Conservation (phyloP, 2,888 invertebrate genomes). For the Pterobdella sp. region DNA sequence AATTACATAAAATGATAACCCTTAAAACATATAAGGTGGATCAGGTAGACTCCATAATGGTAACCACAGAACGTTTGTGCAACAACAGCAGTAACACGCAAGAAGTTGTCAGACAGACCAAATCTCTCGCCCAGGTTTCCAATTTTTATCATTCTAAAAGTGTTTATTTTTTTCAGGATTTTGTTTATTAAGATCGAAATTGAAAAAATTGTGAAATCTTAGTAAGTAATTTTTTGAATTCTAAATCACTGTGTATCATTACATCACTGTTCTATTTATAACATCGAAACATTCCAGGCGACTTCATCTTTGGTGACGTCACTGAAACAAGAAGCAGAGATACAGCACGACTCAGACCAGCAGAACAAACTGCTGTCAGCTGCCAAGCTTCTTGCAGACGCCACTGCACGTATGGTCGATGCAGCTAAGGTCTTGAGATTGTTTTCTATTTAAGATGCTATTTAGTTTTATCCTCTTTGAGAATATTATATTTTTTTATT, state of each 20-base stretch:
- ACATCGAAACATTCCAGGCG: slow-evolving; percentile 54
- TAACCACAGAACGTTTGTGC: slow-evolving; percentile 78
- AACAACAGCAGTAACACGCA: slow-evolving; percentile 75
- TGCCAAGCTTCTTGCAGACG: slow-evolving; percentile 85
- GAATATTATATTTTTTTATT: no score
- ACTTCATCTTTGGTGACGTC: slow-evolving; percentile 86
- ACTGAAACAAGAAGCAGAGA: slow-evolving; percentile 79
- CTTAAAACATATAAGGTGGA: slow-evolving; percentile 29
- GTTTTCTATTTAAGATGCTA: no score
- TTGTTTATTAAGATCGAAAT: no score
- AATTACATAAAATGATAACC: no score
- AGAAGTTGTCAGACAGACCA: slow-evolving; percentile 87
- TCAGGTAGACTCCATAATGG: slow-evolving; percentile 78
- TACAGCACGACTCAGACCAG: slow-evolving; percentile 73
- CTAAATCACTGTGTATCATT: not conserved
- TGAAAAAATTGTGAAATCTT: not conserved
- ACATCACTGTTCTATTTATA: not conserved
- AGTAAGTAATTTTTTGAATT: not conserved
- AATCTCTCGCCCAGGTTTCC: slow-evolving; percentile 69
- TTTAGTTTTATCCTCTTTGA: no score
- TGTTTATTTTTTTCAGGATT: no score
- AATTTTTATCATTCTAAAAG: no score
- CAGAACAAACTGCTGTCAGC: slow-evolving; percentile 83
- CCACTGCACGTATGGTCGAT: slow-evolving; percentile 91
- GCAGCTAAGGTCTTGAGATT: slow-evolving; percentile 71